phyloP scores from a whole-genome alignment of 2,797 vertebrate genomes.

The Nasua narica region DNA sequence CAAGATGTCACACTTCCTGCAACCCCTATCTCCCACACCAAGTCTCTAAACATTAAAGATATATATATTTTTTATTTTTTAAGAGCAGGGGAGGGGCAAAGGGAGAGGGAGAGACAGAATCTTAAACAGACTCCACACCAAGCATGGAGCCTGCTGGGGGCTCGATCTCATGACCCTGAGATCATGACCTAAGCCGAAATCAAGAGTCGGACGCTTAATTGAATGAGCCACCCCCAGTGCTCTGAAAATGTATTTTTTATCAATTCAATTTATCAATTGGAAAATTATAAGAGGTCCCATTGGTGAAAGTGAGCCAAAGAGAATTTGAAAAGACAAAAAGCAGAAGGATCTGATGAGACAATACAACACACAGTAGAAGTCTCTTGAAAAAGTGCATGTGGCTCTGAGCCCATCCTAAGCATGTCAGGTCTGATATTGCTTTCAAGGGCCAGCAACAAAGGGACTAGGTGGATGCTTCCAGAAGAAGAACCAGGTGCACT shows the following conservation, averaged over 20 bases:
- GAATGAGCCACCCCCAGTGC: neutral
- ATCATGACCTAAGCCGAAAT: neutral
- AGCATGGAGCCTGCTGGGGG: neutral
- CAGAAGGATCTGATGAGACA: neutral
- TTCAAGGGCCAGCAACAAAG: neutral
- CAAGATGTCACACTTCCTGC: neutral
- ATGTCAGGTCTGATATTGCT: neutral
- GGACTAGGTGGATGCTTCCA: neutral
- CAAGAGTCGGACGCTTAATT: neutral
- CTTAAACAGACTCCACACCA: neutral
- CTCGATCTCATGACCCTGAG: neutral
- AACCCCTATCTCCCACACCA: neutral
- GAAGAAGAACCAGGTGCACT: neutral
- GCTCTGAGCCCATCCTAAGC: neutral
- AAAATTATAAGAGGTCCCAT: neutral
- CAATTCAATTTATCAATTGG: neutral
- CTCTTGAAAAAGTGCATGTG: neutral
- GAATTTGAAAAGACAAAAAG: neutral
- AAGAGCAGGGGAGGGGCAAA: neutral
- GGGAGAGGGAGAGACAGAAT: neutral
- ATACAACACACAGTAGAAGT: neutral
- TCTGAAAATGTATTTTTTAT: neutral
- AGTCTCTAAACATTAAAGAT: neutral
- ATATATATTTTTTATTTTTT: neutral
- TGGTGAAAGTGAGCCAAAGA: neutral